These are phyloP conservation scores for Coregonus sp. DNA, from an alignment of 2,797 vertebrate genomes.

Conservation along the genomic window DNA sequence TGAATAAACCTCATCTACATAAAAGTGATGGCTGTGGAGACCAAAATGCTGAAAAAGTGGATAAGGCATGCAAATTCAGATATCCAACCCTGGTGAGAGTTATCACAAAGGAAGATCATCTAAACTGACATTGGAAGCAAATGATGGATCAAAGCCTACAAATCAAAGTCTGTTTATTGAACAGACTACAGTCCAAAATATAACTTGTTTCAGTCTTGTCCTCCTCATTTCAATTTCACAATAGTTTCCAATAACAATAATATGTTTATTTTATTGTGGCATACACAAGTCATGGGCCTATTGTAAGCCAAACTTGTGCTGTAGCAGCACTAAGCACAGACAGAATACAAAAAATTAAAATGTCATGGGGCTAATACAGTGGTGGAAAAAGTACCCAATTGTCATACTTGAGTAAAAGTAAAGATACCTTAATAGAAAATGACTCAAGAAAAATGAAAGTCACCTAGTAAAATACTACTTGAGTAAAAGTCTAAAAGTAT, in stretches of 20 bases:
- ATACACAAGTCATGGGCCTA: background rate
- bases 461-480: too few species aligned
- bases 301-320: background rate
- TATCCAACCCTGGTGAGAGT: background rate
- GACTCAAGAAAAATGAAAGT: too few species aligned
- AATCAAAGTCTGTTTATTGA: too few species aligned
- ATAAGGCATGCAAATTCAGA: background rate
- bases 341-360: background rate
- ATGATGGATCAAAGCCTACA: slow-evolving; percentile 11
- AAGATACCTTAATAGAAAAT: too few species aligned
- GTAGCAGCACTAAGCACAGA: background rate
- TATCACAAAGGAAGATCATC: slow-evolving; percentile 43
- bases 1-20: background rate
- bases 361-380: background rate
- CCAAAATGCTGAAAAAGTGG: too few species aligned
- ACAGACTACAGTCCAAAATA: background rate
- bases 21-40: background rate
- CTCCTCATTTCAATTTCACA: slow-evolving; percentile 1
- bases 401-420: too few species aligned
- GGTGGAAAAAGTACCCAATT: too few species aligned
- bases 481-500: too few species aligned
- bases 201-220: background rate
- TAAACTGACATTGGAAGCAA: slow-evolving; percentile 46
- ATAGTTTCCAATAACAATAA: background rate
- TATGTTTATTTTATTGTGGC: background rate